These are phyloP conservation scores for Pterophyllum scalare DNA, from an alignment of 2,113 vertebrate genomes.

Conservation along the genomic window DNA sequence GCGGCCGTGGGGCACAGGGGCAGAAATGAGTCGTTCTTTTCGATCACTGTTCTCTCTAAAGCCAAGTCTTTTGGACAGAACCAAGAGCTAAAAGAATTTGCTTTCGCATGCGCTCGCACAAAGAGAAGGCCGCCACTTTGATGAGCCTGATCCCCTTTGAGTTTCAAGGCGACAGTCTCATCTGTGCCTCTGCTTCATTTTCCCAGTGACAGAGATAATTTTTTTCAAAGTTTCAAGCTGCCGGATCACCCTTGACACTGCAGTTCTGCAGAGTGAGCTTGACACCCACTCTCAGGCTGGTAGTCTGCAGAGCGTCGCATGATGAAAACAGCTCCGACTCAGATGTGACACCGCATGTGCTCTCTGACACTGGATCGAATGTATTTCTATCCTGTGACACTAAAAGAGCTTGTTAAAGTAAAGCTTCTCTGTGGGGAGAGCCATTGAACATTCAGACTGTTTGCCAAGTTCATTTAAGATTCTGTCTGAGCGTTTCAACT, in stretches of 20 bases:
- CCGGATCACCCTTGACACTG: conserved; percentile 8
- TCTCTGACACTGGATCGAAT: conserved; percentile 24
- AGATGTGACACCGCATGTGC: background rate
- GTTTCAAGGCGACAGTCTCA: background rate
- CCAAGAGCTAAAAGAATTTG: conserved; percentile 11
- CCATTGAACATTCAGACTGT: conserved; percentile 52
- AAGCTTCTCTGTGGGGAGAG: conserved; percentile 26
- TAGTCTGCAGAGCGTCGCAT: conserved; percentile 18
- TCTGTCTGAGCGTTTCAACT: conserved; percentile 68
- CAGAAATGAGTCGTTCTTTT: conserved; percentile 65
- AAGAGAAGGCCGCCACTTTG: background rate
- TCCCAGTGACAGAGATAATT: conserved; percentile 3
- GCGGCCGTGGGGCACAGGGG: conserved; percentile 18
- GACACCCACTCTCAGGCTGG: background rate
- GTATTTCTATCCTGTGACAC: background rate
- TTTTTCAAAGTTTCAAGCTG: background rate
- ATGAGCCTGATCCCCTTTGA: background rate
- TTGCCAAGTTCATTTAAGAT: conserved; percentile 67
- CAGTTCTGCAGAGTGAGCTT: background rate
- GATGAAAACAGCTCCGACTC: conserved; percentile 26
- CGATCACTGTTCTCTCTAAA: conserved; percentile 47
- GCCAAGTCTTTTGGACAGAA: conserved; percentile 17
- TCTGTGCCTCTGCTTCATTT: conserved; percentile 5
- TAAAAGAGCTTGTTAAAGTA: conserved; percentile 47
- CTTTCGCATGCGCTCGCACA: conserved; percentile 22